Evolutionary conservation across 2,888 invertebrate genomes (phyloP).

Genomic region (Euzetes globulus): DNA sequence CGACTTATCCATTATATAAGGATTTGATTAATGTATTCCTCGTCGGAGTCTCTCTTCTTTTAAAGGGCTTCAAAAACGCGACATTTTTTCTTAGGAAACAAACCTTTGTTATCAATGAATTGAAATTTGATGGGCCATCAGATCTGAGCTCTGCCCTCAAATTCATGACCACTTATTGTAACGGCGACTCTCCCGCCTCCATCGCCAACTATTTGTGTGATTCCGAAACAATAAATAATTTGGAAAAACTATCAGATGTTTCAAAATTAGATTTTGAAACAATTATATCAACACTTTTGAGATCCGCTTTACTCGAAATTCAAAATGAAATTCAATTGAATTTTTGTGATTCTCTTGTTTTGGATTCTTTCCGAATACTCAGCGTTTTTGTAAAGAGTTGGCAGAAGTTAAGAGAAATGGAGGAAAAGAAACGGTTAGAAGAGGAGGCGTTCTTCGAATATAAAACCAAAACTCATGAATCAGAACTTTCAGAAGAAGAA

Average conservation of each 20-base stretch:
- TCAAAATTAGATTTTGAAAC: conserved; percentile 16
- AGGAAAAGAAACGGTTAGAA: conserved; percentile 62
- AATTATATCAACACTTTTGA: conserved; percentile 23
- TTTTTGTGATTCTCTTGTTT: conserved; percentile 3
- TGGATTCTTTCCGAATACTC: conserved; percentile 19
- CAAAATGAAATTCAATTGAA: conserved; percentile 36
- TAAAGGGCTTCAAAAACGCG: conserved; percentile 32
- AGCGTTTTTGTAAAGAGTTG: conserved; percentile 29
- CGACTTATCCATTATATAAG: conserved; percentile 32
- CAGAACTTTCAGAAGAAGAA: conserved; percentile 47
- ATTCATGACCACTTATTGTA: conserved; percentile 16
- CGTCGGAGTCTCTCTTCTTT: conserved; percentile 25
- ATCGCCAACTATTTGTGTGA: conserved; percentile 25
- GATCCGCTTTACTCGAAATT: conserved; percentile 35
- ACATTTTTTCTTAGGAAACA: conserved; percentile 23
- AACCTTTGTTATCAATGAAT: not conserved
- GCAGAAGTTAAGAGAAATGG: conserved; percentile 40
- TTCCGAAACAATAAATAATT: conserved; percentile 7
- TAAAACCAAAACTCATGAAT: conserved; percentile 45
- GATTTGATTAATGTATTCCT: conserved; percentile 33
- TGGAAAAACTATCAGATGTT: not conserved
- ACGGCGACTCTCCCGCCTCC: conserved; percentile 8
- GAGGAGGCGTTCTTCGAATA: conserved; percentile 59
- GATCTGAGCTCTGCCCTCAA: not conserved
- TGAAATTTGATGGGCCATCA: not conserved